phyloP scores from a whole-genome alignment of 2,797 vertebrate species.

The Ctenopoma kingsleyae region DNA sequence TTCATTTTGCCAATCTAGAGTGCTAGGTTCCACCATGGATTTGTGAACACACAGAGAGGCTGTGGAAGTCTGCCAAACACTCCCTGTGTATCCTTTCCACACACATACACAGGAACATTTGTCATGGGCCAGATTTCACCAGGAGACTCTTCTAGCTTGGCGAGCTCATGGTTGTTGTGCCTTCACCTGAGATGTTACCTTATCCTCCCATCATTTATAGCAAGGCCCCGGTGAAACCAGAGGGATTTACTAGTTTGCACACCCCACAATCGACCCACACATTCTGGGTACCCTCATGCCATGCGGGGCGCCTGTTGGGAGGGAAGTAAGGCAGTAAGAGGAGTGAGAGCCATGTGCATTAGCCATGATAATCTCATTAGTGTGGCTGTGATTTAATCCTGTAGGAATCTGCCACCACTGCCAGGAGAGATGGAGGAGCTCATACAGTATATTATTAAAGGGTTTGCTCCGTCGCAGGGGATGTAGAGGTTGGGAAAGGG shows the following conservation, averaged over 20 bases:
- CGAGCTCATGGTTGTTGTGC: slow-evolving; percentile 9
- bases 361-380: slow-evolving; percentile 78
- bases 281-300: slow-evolving; percentile 23
- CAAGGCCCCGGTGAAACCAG: slow-evolving; percentile 16
- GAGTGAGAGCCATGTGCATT: slow-evolving; percentile 57
- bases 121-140: slow-evolving; percentile 28
- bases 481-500: slow-evolving; percentile 9
- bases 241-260: slow-evolving; percentile 31
- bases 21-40: slow-evolving; percentile 42
- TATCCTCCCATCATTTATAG: slow-evolving; percentile 11
- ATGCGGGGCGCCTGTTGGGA: slow-evolving; percentile 23
- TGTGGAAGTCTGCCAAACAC: slow-evolving; percentile 46
- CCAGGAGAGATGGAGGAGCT: slow-evolving; percentile 65
- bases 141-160: slow-evolving; percentile 18
- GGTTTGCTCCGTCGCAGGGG: slow-evolving; percentile 47
- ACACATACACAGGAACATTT: slow-evolving; percentile 8
- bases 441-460: slow-evolving; percentile 67
- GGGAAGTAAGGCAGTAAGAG: neutral
- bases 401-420: slow-evolving; percentile 63
- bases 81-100: slow-evolving; percentile 3
- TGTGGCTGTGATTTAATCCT: slow-evolving; percentile 75
- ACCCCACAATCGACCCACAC: slow-evolving; percentile 29
- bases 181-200: slow-evolving; percentile 43
- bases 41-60: slow-evolving; percentile 32
- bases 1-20: slow-evolving; percentile 25